These are phyloP conservation scores for Meganola albula DNA, from an alignment of 2,888 invertebrate species.

Conservation along the genomic window DNA sequence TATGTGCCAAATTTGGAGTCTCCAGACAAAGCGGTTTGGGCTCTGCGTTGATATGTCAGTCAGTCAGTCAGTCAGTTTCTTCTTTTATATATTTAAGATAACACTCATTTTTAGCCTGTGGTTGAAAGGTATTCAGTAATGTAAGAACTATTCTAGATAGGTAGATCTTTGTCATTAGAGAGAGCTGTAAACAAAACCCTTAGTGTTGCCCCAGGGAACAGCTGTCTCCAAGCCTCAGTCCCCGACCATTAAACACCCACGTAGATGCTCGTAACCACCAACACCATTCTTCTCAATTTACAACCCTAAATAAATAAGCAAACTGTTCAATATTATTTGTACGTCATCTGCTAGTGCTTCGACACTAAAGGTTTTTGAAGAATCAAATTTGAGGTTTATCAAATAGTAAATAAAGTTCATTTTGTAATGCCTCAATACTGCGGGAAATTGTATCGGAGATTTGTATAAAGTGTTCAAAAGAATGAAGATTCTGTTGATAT, in stretches of 20 bases:
- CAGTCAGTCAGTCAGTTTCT: too few species aligned
- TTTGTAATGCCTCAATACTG: conserved; percentile 29
- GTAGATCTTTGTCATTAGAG: conserved; percentile 61
- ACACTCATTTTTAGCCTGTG: too few species aligned
- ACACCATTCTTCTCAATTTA: conserved; percentile 22
- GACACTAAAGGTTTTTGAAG: too few species aligned
- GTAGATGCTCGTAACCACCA: conserved; percentile 37
- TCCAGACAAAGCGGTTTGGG: too few species aligned
- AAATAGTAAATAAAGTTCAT: conserved; percentile 22
- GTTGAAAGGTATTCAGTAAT: too few species aligned
- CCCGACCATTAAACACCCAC: conserved; percentile 68
- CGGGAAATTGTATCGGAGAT: conserved; percentile 55
- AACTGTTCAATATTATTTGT: too few species aligned
- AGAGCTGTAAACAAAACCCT: conserved; percentile 68
- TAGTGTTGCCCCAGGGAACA: conserved; percentile 62
- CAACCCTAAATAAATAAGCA: conserved; percentile 30
- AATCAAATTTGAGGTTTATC: conserved; percentile 35
- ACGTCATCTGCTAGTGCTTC: too few species aligned
- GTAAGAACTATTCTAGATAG: conserved; percentile 24
- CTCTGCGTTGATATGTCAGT: too few species aligned
- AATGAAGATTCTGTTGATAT: not conserved
- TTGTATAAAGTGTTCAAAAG: conserved; percentile 10
- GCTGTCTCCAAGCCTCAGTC: conserved; percentile 69
- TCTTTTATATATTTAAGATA: too few species aligned
- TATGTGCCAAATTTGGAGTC: too few species aligned